Evolutionary conservation across 2,113 vertebrate species (phyloP).

Genomic region (Calyptomena viridis): DNA sequence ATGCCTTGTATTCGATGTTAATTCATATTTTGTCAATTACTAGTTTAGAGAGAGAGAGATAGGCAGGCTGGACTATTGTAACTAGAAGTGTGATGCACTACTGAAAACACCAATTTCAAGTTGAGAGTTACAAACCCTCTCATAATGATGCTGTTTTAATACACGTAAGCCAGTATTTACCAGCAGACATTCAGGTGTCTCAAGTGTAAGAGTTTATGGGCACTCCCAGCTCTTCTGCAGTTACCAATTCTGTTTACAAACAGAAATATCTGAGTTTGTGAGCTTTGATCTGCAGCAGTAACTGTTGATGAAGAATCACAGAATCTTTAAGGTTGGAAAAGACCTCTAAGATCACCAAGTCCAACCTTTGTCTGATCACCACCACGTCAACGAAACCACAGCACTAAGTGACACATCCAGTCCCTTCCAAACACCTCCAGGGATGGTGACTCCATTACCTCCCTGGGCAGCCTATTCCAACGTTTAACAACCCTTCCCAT

Average conservation of each 20-base stretch:
- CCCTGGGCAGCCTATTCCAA: neutral
- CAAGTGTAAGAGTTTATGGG: neutral
- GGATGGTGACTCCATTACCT: neutral
- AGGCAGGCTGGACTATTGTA: neutral
- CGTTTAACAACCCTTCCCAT: neutral
- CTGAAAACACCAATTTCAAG: neutral
- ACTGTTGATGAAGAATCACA: neutral
- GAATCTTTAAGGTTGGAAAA: neutral
- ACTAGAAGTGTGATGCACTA: neutral
- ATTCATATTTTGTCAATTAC: neutral
- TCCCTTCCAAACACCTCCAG: fast-evolving
- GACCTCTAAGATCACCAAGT: neutral
- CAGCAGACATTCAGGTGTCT: neutral
- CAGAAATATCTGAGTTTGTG: neutral
- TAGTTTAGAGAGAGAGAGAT: neutral
- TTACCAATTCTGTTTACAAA: neutral
- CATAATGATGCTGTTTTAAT: neutral
- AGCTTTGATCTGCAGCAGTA: neutral
- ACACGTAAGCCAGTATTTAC: neutral
- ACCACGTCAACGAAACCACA: neutral
- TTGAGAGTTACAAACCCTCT: neutral
- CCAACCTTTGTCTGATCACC: neutral
- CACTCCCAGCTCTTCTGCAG: neutral
- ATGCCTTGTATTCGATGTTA: neutral
- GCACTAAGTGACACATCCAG: neutral